Conservation (phyloP, 2,113 vertebrate genomes). For the Nerophis lumbriciformis region DNA sequence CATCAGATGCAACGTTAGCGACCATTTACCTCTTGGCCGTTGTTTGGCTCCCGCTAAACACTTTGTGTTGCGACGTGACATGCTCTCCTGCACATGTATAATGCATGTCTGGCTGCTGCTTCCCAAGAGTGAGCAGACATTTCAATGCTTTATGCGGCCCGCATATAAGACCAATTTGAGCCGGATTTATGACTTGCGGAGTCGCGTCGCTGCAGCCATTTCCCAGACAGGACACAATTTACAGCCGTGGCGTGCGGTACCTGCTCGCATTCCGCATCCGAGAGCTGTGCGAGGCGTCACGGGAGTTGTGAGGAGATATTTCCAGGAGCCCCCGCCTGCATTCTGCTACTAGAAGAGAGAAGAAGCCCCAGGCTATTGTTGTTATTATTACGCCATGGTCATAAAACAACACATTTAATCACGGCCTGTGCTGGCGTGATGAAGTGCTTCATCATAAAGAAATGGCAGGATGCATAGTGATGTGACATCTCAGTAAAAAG, state of each 20-base stretch:
- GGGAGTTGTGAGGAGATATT: constrained; percentile 55
- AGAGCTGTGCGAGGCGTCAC: constrained; percentile 15
- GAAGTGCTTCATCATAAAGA: constrained; percentile 50
- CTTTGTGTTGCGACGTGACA: constrained; percentile 32
- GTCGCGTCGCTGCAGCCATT: constrained; percentile 55
- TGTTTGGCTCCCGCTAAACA: constrained; percentile 29
- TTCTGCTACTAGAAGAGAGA: constrained; percentile 16
- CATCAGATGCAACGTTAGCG: constrained; percentile 41
- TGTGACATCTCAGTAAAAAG: constrained; percentile 53
- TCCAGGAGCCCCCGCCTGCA: constrained; percentile 29
- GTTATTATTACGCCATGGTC: constrained; percentile 53
- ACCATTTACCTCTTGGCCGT: constrained; percentile 48
- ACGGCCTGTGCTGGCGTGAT: constrained; percentile 49
- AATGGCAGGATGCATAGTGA: constrained; percentile 28
- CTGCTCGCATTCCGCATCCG: constrained; percentile 51
- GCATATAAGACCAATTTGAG: constrained; percentile 61
- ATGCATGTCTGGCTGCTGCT: constrained; percentile 49
- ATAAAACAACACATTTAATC: constrained; percentile 68
- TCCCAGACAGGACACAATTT: constrained; percentile 58
- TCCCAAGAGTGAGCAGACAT: constrained; percentile 32
- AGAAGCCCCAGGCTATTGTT: constrained; percentile 54
- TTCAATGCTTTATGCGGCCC: constrained; percentile 57
- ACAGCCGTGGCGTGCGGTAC: constrained; percentile 46
- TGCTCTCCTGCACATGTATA: constrained; percentile 59
- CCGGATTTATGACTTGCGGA: constrained; percentile 65